These are phyloP conservation scores for Andrena marginata DNA, from an alignment of 2,888 invertebrate genomes.

Conservation along the genomic window DNA sequence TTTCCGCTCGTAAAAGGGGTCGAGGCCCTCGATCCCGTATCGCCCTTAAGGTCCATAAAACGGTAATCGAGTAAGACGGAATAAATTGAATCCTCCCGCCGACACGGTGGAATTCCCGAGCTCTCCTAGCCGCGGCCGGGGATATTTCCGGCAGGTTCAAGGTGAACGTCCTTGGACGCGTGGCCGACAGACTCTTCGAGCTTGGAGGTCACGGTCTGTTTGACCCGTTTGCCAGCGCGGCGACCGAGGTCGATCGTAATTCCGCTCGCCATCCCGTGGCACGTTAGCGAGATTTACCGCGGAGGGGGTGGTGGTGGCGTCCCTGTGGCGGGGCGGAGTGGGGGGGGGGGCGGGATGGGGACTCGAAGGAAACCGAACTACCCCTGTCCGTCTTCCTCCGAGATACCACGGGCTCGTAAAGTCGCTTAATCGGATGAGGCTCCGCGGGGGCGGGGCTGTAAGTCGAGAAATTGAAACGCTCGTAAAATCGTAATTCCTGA, in stretches of 20 bases:
- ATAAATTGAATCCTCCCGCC: slow-evolving; percentile 64
- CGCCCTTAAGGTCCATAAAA: slow-evolving; percentile 58
- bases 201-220: slow-evolving; percentile 52
- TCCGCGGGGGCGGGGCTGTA: slow-evolving; percentile 52
- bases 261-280: slow-evolving; percentile 11
- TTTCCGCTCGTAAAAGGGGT: slow-evolving; percentile 53
- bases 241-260: slow-evolving; percentile 27
- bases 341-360: not conserved
- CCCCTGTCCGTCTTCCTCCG: slow-evolving; percentile 45
- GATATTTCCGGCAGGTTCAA: slow-evolving; percentile 27
- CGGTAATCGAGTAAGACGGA: slow-evolving; percentile 66
- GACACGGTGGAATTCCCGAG: slow-evolving; percentile 24
- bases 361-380: slow-evolving; percentile 45
- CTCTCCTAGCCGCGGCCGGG: not conserved
- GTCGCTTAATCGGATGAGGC: slow-evolving; percentile 79
- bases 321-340: not conserved
- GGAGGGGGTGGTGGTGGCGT: slow-evolving; percentile 13
- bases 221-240: slow-evolving; percentile 31
- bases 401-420: slow-evolving; percentile 74
- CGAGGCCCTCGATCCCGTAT: slow-evolving; percentile 60
- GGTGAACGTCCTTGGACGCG: slow-evolving; percentile 10
- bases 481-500: slow-evolving; percentile 72
- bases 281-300: slow-evolving; percentile 52
- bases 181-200: not conserved
- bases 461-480: slow-evolving; percentile 71